These are phyloP conservation scores for Acanthochromis polyacanthus DNA, from an alignment of 2,113 vertebrate species.

Conservation along the genomic window DNA sequence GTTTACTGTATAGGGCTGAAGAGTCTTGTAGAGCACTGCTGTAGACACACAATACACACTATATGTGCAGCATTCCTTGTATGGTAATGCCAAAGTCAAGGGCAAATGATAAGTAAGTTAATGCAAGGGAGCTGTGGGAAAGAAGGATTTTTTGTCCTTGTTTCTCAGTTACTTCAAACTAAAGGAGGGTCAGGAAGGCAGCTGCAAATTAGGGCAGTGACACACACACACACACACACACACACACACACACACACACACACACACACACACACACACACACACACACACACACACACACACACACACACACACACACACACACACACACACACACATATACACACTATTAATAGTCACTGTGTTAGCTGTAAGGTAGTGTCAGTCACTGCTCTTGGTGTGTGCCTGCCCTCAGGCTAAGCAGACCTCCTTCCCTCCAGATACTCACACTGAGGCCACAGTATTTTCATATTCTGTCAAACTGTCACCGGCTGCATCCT, in stretches of 20 bases:
- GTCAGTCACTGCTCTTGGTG: slow-evolving; percentile 55
- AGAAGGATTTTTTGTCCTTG: slow-evolving; percentile 8
- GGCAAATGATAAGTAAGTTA: background rate
- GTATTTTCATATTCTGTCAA: slow-evolving; percentile 12
- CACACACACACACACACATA: slow-evolving; percentile 11
- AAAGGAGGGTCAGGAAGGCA: slow-evolving; percentile 17
- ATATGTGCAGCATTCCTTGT: background rate
- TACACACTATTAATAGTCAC: slow-evolving; percentile 29
- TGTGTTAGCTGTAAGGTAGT: slow-evolving; percentile 52
- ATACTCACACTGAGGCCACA: slow-evolving; percentile 5
- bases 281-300: slow-evolving; percentile 13
- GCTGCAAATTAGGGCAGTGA: slow-evolving; percentile 44
- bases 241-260: slow-evolving; percentile 11
- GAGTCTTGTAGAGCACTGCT: background rate
- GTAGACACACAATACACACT: background rate
- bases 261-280: slow-evolving; percentile 23
- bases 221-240: slow-evolving; percentile 21
- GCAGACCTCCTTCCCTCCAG: slow-evolving; percentile 6
- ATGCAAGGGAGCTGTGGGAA: background rate
- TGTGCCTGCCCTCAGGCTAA: slow-evolving; percentile 45
- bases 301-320: slow-evolving; percentile 21
- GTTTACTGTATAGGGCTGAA: background rate
- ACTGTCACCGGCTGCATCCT: slow-evolving; percentile 5
- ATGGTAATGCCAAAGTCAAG: background rate
- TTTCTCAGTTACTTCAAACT: slow-evolving; percentile 2